Evolutionary conservation across 2,797 vertebrate species (phyloP).

Genomic region (Acanthopagrus latus): DNA sequence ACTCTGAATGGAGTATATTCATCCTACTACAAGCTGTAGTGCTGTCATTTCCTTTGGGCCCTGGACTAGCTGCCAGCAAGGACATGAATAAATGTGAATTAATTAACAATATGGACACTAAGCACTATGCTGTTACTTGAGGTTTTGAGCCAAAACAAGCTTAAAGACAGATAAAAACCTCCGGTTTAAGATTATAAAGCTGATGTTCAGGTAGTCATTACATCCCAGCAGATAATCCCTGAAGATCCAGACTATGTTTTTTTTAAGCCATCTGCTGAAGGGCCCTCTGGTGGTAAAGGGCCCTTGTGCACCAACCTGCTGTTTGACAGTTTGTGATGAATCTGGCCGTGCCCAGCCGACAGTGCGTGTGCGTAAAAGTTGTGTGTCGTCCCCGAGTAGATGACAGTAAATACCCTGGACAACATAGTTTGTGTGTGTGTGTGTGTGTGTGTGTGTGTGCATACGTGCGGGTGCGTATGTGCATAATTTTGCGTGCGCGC

Average conservation of each 20-base stretch:
- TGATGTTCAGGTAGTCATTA: conserved; percentile 8
- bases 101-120: conserved; percentile 9
- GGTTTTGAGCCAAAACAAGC: conserved; percentile 7
- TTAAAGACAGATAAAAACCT: conserved; percentile 10
- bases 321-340: conserved; percentile 54
- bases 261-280: conserved; percentile 41
- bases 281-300: conserved; percentile 55
- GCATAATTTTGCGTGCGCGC: neutral
- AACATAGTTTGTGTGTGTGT: conserved; percentile 31
- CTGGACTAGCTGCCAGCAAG: conserved; percentile 3
- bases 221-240: conserved; percentile 1
- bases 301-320: conserved; percentile 31
- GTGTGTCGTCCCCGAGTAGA: conserved; percentile 40
- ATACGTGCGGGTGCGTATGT: neutral
- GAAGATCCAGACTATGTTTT: conserved; percentile 18
- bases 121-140: neutral
- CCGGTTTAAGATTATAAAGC: conserved; percentile 4
- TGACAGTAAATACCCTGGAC: conserved; percentile 52
- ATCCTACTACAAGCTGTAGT: conserved; percentile 3
- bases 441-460: neutral
- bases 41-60: conserved; percentile 1
- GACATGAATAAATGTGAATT: conserved; percentile 19
- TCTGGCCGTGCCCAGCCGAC: conserved; percentile 29
- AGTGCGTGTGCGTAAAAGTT: conserved; percentile 45
- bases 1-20: neutral